Base-by-base conservation (phyloP, 1,140 invertebrate species). In the Dinothrombium tinctorium region DNA sequence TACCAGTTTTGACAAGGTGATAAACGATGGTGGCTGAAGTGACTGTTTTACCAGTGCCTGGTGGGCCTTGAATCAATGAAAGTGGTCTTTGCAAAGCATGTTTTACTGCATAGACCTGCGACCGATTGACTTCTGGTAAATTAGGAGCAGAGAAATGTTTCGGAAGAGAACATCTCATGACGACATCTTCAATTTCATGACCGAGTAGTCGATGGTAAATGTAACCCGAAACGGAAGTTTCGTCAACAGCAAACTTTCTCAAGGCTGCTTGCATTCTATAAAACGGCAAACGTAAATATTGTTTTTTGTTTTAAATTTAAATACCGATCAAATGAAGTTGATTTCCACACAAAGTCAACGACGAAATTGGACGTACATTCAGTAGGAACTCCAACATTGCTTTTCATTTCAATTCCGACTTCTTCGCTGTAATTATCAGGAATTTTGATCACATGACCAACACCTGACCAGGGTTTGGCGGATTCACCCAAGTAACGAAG, bases 281-380 rank as follows among this genome's bases (percentile, higher is more conserved):
- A 48, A 21, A 8, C 19, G 19, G 8, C 17, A 29, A 42, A 42
- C 41, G 41, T 4, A 33, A 39, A 28, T 9, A 38, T 20, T 31
- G n/a, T 49, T 26, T 12, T 46, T 36, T 42, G 4, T 28, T 29
- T 31, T 28, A 33, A 5, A 20, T 47, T n/a, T 17, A 36, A 43
- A 26, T 56, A 83, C 80, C 84, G 73, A 59, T 98, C 89, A 60
- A 99, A 99, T 31, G 83, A 89, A 1, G 90, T 98, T 41, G 87
- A 89, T 56, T 99, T 99, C 94, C 92, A 99, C 17, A 98, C 94
- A 62, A 96, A 99, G 61, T 99, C 92, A 9, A 98, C 83, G 0
- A 89, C 82, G 63, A 95, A 99, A 58, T 92, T 92, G 35, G 79
- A 79, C 17, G 75, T 80, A 55, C 81, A 87, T 45, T 90, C 84